A percentile compares a stretch with the other conserved stretches of the same genome.
phyloP scores from a whole-genome alignment of 1,140 invertebrate genomes.

The Marisa cornuarietis region DNA sequence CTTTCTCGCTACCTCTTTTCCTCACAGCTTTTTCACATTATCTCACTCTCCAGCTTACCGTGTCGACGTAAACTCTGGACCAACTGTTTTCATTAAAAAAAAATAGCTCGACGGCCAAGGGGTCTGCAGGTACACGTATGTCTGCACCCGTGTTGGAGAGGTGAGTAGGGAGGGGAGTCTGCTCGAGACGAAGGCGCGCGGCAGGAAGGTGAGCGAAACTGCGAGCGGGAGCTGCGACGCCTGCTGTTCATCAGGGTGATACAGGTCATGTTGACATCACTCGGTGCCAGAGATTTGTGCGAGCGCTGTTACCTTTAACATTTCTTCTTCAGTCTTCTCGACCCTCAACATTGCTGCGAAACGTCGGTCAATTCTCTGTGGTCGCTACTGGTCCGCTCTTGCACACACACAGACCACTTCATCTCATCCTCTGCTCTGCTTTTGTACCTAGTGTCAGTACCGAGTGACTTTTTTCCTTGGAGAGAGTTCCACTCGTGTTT shows the following conservation, averaged over 20 bases:
- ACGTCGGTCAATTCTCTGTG: background rate
- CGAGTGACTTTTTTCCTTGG: background rate
- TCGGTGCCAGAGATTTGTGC: background rate
- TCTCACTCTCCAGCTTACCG: background rate
- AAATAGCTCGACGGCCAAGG: background rate
- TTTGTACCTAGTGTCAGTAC: background rate
- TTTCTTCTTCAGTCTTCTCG: background rate
- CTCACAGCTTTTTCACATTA: too few species aligned
- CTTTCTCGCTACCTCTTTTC: too few species aligned
- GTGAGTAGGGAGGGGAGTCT: too few species aligned
- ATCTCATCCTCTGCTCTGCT: background rate
- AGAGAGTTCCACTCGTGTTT: background rate
- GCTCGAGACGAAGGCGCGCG: too few species aligned
- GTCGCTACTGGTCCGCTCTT: background rate
- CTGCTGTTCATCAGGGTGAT: background rate
- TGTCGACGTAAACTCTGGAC: background rate
- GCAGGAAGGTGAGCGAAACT: too few species aligned
- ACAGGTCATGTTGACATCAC: background rate
- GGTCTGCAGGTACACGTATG: background rate
- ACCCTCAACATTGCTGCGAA: background rate
- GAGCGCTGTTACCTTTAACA: background rate
- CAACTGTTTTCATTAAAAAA: background rate
- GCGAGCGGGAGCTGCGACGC: too few species aligned
- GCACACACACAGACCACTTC: background rate
- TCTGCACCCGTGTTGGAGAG: background rate